phyloP scores from a whole-genome alignment of 2,113 vertebrate genomes.

The Neolamprologus sp. region DNA sequence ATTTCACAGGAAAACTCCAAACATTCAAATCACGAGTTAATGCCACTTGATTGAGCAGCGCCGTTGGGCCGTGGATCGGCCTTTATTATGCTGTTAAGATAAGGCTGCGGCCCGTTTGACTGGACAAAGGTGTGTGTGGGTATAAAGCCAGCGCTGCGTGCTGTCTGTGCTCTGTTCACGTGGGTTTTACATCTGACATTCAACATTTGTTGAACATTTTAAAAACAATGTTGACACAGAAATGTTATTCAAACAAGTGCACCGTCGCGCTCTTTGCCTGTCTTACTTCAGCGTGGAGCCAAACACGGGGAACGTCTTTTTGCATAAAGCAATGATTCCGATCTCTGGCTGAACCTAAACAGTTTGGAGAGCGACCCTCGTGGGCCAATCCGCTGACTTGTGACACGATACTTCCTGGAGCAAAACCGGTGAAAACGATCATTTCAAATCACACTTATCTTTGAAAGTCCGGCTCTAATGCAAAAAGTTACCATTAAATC shows the following conservation, averaged over 20 bases:
- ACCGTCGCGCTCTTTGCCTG: neutral
- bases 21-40: constrained; percentile 38
- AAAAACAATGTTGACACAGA: neutral
- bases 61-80: neutral
- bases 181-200: neutral
- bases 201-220: neutral
- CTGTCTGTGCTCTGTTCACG: neutral
- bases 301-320: neutral
- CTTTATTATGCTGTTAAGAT: neutral
- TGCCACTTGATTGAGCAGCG: neutral
- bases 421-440: neutral
- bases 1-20: constrained; percentile 8
- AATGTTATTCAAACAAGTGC: neutral
- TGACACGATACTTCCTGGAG: neutral
- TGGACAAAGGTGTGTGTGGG: neutral
- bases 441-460: neutral
- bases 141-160: neutral
- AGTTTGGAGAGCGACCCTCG: neutral
- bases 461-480: neutral
- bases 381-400: neutral
- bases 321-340: neutral
- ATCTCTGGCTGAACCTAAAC: neutral
- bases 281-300: neutral
- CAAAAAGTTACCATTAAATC: neutral
- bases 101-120: neutral